Conservation (phyloP, 2,888 invertebrate genomes). For the Rhabditoides inermis region DNA sequence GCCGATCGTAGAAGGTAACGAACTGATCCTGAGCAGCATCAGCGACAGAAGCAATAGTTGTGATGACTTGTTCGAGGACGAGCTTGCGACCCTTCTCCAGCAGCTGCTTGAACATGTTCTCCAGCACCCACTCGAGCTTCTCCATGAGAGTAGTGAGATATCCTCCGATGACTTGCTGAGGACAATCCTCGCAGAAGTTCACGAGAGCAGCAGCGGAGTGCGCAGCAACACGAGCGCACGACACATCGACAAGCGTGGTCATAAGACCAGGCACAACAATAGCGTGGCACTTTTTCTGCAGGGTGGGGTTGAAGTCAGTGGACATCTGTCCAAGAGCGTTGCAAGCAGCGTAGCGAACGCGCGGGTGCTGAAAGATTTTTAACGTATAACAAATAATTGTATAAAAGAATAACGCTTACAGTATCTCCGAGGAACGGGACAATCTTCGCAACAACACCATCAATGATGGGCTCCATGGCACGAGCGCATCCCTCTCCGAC, state of each 20-base stretch:
- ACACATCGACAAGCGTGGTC: conserved; percentile 77
- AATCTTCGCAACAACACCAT: conserved; percentile 81
- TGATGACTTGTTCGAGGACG: conserved; percentile 81
- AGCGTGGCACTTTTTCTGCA: conserved; percentile 94
- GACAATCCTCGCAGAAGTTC: conserved; percentile 98
- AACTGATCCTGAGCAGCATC: conserved; percentile 96
- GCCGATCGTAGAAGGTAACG: conserved; percentile 79
- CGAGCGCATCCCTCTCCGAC: conserved; percentile 97
- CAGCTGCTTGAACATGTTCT: conserved; percentile 79
- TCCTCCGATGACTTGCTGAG: conserved; percentile 72
- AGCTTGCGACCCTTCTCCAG: conserved; percentile 87
- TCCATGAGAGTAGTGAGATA: conserved; percentile 84
- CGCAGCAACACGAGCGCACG: conserved; percentile 84
- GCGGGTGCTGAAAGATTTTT: conserved; percentile 68
- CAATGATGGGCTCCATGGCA: conserved; percentile 91
- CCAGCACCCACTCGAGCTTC: conserved; percentile 79
- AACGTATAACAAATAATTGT: no score
- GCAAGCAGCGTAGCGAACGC: conserved; percentile 91
- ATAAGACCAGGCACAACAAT: conserved; percentile 81
- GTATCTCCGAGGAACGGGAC: conserved; percentile 75
- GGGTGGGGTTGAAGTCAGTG: conserved; percentile 89
- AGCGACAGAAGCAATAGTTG: conserved; percentile 89
- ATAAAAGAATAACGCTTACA: no score
- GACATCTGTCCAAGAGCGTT: conserved; percentile 98
- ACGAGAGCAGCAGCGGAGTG: conserved; percentile 87